phyloP scores from a whole-genome alignment of 2,888 invertebrate genomes.

The Sialis lutaria region DNA sequence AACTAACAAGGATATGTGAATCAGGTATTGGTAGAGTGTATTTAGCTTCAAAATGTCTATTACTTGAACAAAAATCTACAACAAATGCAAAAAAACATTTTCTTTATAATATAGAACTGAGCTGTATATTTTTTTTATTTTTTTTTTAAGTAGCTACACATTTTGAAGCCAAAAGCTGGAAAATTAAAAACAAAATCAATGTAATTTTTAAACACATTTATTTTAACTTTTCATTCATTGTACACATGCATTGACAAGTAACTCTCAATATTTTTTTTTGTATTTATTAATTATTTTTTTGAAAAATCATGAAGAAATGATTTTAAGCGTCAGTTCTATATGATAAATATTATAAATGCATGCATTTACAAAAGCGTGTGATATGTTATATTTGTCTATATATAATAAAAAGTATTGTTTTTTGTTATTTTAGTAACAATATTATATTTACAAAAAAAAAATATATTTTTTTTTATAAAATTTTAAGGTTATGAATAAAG shows the following conservation, averaged over 20 bases:
- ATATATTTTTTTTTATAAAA: neutral
- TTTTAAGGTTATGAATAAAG: neutral
- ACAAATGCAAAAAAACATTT: neutral
- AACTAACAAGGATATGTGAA: neutral
- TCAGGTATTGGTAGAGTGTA: neutral
- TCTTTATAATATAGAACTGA: neutral
- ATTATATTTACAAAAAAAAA: neutral
- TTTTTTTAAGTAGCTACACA: neutral
- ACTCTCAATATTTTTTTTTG: neutral
- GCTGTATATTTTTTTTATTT: neutral
- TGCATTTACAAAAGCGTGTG: no score
- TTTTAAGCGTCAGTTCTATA: neutral
- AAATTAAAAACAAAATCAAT: neutral
- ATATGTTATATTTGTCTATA: no score
- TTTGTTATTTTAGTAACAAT: no score
- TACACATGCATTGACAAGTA: neutral
- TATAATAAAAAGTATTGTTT: no score
- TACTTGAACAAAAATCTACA: neutral
- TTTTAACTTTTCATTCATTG: neutral
- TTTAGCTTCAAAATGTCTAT: neutral
- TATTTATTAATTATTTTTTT: neutral
- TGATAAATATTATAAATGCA: neutral
- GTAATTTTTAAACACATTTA: neutral
- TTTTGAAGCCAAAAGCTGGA: slow-evolving; percentile 1
- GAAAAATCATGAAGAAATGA: neutral